These are phyloP conservation scores for Aurelia aurita complex sp. Pacific DNA, from an alignment of 30 jellyfish, hydroid and myxozoan species.

Conservation along the genomic window DNA sequence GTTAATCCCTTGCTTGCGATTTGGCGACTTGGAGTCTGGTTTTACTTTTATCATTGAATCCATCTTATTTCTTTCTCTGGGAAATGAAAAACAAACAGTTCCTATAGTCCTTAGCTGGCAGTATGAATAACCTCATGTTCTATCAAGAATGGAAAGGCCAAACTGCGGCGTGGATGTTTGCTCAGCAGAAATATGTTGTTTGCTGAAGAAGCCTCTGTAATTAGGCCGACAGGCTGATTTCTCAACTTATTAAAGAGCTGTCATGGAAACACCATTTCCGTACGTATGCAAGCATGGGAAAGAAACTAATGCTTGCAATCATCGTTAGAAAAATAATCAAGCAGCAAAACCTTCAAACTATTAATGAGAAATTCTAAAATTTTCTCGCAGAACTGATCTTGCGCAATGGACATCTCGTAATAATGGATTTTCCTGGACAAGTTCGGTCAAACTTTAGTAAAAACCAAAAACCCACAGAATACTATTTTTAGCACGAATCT, in stretches of 20 bases:
- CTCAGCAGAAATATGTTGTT: slow-evolving; percentile 69
- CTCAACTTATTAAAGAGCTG: slow-evolving; percentile 57
- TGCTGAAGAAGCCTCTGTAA: slow-evolving; percentile 68
- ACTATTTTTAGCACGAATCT: too few relatives aligned
- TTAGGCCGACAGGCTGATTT: slow-evolving; percentile 75
- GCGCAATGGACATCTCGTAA: too few relatives aligned
- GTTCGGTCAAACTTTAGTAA: too few relatives aligned
- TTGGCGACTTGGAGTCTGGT: slow-evolving; percentile 49
- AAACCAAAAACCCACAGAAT: too few relatives aligned
- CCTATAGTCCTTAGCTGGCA: slow-evolving; percentile 37
- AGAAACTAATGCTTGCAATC: slow-evolving; percentile 17
- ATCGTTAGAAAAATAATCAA: too few relatives aligned
- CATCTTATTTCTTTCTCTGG: slow-evolving; percentile 54
- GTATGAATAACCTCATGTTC: slow-evolving; percentile 71
- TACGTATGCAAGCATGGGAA: slow-evolving; percentile 27
- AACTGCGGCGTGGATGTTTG: slow-evolving; percentile 68
- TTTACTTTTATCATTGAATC: slow-evolving; percentile 4
- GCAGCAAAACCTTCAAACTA: too few relatives aligned
- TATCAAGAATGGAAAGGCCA: slow-evolving; percentile 72
- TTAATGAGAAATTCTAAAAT: too few relatives aligned
- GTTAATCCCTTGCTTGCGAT: slow-evolving; percentile 15
- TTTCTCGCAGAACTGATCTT: too few relatives aligned
- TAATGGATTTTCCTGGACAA: too few relatives aligned
- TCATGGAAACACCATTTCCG: slow-evolving; percentile 66
- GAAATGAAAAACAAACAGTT: slow-evolving; percentile 51